Base-by-base conservation (phyloP, 2,797 vertebrate species). In the Harpagifer antarcticus region DNA sequence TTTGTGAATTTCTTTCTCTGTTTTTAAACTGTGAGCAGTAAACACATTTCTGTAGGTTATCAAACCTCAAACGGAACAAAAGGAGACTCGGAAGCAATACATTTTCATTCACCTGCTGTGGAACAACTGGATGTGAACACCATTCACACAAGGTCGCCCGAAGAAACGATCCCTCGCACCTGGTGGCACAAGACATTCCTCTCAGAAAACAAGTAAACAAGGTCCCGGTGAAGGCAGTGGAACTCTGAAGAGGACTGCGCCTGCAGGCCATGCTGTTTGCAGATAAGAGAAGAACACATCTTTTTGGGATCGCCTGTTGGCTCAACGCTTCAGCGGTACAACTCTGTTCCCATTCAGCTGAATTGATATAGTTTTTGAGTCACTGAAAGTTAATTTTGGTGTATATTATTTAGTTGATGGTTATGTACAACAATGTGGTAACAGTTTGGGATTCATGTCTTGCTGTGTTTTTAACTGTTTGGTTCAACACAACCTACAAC, bases 171-270 rank as follows among this genome's bases (percentile, higher is more conserved):
- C 55, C 2, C 62, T 68, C 40, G 45, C 82, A 88, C 86, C 86
- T 84, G 77, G 65, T 79, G 66, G 82, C 83, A 80, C 78, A 56
- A 80, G 45, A 83, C 77, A 92, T 91, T 90, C 86, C 76, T 88
- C 79, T 47, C 83, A 86, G 81, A 71, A 89, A 68, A 23, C 23
- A 23, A 70, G 81, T 86, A 90, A 92, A 93, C 79, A 90, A 78
- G n/a, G 72, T 64, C 59, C n/a, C 74, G 37, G 33, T 44, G 67
- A 77, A 70, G n/a, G 23, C 73, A 65, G 62, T 10, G 47, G 64
- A 59, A 54, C 65, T 75, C 57, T 31, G 59, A 74, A 78, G 69
- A 78, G 64, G 77, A 55, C 78, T 37, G 10, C 5, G 55, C 61
- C 78, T 74, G 73, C 11, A 56, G 78, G 61, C 14, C 68, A 83